Percentiles rank a stretch among this genome's conserved stretches.
These are phyloP conservation scores for Daubentonia madagascariensis DNA, from an alignment of 2,113 vertebrate species.

Conservation along the genomic window DNA sequence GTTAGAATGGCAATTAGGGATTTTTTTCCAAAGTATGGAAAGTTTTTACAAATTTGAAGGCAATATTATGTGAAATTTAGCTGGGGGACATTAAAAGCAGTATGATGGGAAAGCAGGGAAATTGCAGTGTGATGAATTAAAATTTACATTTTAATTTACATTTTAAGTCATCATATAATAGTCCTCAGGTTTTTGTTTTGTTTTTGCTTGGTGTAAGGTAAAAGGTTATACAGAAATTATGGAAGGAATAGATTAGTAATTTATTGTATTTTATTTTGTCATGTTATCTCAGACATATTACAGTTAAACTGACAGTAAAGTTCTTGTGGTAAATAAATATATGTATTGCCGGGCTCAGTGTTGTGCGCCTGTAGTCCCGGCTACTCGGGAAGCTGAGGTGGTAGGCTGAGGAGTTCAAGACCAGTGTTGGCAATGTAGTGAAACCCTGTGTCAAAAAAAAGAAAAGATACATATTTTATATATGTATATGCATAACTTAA, in stretches of 20 bases:
- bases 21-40: background rate
- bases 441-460: too few species aligned
- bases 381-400: too few species aligned
- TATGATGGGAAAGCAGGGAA: too few species aligned
- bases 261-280: conserved; percentile 41
- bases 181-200: background rate
- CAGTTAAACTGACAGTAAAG: background rate
- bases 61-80: background rate
- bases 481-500: background rate
- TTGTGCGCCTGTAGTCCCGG: too few species aligned
- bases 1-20: background rate
- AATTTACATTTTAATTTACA: too few species aligned
- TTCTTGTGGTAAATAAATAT: background rate
- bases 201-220: background rate
- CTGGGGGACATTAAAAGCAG: background rate
- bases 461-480: too few species aligned
- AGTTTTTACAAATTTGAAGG: background rate
- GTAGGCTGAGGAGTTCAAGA: too few species aligned
- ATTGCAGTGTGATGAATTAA: background rate
- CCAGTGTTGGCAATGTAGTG: too few species aligned
- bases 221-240: conserved; percentile 4
- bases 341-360: background rate
- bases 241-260: background rate
- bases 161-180: background rate
- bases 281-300: background rate